Base-by-base conservation (phyloP, 2,888 invertebrate genomes). In the Lasioglossum villosulum region DNA sequence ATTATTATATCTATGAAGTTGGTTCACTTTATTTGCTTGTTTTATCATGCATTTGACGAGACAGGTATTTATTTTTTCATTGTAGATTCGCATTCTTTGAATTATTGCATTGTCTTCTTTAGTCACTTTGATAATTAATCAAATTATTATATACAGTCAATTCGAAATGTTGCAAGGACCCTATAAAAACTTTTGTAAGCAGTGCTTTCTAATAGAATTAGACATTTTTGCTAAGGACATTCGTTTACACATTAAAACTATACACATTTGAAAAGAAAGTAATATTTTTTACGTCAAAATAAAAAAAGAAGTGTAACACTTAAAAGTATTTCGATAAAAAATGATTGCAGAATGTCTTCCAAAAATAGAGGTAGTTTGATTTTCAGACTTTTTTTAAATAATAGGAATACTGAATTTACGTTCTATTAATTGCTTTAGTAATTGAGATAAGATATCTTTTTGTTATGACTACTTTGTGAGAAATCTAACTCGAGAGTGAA, bases 271-370 rank as follows among this genome's bases (percentile, higher is more conserved):
- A 14, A 30, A 66, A 75, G 59, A 75, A 66, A 42, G 34, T 79
- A 63, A 83, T 56, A 45, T 34, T 82, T 76, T 73, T 56, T 68
- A 72, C 39, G 1, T 1, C 45, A 66, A 52, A n/a, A 16, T 75
- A 63, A 27, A 27, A 37, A 5, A 37, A 19, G 10, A n/a, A 48
- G 19, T 77, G n/a, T 70, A 68, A 77, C 56, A 42, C 12, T 39
- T 34, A 39, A 68, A 12, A 16, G 27, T 80, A 45, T 56, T 27
- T 82, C 23, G 23, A 48, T 14, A n/a, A 30, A 30, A 45, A 73
- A 34, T 82, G 72, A 59, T 56, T 78, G 19, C 48, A 59, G 37
- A 63, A 66, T 66, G 84, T 84, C 79, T 84, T 84, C 84, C 84
- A 72, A 71, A 77, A 52, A 39, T 42, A 48, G 39, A 12, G 66